Evolutionary conservation across 1,140 invertebrate species (phyloP).

Genomic region (Rhopalosiphum maidis): DNA sequence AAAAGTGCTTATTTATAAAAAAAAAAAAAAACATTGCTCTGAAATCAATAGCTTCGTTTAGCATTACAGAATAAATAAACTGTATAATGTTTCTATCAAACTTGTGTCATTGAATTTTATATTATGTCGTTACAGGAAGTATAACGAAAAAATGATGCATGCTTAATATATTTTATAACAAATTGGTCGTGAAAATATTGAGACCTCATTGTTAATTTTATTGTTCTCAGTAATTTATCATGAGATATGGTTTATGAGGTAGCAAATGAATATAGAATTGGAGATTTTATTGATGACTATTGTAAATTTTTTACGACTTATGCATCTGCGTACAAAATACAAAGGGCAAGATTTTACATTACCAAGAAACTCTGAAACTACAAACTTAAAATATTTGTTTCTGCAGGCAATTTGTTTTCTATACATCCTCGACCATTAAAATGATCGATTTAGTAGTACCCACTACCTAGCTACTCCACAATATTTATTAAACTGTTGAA

Average conservation of each 20-base stretch:
- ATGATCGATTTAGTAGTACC: background rate
- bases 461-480: background rate
- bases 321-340: background rate
- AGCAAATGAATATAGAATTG: background rate
- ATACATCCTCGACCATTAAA: background rate
- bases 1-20: no score
- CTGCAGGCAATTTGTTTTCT: background rate
- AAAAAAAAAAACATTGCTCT: background rate
- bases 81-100: background rate
- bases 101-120: background rate
- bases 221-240: conserved; percentile 28
- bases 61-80: background rate
- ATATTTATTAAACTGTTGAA: background rate
- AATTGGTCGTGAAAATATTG: conserved; percentile 26
- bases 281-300: background rate
- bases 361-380: background rate
- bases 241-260: background rate
- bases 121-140: background rate
- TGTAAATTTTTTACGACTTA: conserved; percentile 19
- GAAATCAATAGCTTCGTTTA: background rate
- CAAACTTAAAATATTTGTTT: background rate
- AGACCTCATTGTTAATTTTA: conserved; percentile 13
- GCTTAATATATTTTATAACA: background rate
- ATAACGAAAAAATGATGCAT: background rate
- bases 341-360: background rate